A percentile compares a stretch with the other conserved stretches of the same genome.
phyloP scores from a whole-genome alignment of 2,888 invertebrate genomes.

The Eumerus sabulonum region DNA sequence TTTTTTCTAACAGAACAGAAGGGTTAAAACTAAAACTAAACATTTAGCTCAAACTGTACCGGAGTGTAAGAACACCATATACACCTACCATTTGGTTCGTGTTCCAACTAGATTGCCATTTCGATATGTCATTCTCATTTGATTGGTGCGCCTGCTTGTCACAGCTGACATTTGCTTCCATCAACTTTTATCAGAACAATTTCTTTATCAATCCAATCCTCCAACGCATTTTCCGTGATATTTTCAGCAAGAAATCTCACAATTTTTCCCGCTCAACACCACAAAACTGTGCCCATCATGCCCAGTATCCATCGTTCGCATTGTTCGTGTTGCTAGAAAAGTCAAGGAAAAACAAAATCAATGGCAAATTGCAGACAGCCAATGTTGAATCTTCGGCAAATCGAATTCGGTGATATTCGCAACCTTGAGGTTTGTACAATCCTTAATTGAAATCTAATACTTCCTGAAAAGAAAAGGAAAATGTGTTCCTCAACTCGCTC shows the following conservation, averaged over 20 bases:
- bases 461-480: no score
- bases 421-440: conserved; percentile 56
- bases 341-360: conserved; percentile 26
- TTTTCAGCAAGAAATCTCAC: conserved; percentile 8
- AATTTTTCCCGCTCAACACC: neutral
- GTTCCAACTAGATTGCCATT: neutral
- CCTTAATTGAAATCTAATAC: neutral
- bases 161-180: conserved; percentile 50
- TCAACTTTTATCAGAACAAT: conserved; percentile 52
- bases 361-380: conserved; percentile 55
- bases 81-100: conserved; percentile 5
- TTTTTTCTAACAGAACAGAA: no score
- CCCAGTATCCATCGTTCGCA: conserved; percentile 3
- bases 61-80: no score
- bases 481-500: neutral
- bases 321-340: conserved; percentile 27
- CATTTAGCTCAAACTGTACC: no score
- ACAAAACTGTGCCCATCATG: conserved; percentile 35
- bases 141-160: conserved; percentile 34
- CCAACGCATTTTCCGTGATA: conserved; percentile 14
- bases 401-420: conserved; percentile 55
- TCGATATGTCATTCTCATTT: neutral
- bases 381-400: conserved; percentile 56
- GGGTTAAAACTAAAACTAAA: no score
- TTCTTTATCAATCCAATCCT: conserved; percentile 54